Conservation (phyloP, 1,140 invertebrate species). For the Lithobius niger region DNA sequence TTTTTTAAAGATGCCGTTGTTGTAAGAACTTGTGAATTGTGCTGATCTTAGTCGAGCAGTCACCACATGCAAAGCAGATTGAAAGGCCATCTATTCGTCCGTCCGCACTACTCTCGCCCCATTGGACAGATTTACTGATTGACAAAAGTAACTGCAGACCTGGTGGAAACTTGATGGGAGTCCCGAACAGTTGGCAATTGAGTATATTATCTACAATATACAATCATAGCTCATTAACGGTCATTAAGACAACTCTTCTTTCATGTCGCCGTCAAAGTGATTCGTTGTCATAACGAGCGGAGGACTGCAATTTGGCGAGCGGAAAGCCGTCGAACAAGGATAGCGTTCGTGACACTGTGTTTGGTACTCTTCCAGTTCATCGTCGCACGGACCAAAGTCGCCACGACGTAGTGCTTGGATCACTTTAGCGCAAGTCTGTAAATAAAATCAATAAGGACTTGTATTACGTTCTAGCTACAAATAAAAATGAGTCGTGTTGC, state of each 20-base stretch:
- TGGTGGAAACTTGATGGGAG: too few species aligned
- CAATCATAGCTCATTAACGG: not conserved
- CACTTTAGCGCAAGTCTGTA: conserved; percentile 59
- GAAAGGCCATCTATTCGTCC: too few species aligned
- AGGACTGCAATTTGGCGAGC: conserved; percentile 12
- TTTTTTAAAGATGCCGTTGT: too few species aligned
- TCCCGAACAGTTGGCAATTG: too few species aligned
- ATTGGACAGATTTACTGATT: too few species aligned
- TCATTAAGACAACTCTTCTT: conserved; percentile 16
- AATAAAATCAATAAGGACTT: conserved; percentile 19
- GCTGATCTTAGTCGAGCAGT: too few species aligned
- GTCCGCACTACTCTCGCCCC: too few species aligned
- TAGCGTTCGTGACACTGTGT: conserved; percentile 55
- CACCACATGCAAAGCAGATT: too few species aligned
- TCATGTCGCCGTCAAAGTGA: conserved; percentile 16
- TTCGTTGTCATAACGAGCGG: conserved; percentile 11
- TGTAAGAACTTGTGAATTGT: too few species aligned
- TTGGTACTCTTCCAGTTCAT: conserved; percentile 50
- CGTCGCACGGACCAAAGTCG: conserved; percentile 58
- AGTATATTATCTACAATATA: too few species aligned
- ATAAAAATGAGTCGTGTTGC: not conserved
- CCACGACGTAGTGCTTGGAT: conserved; percentile 57
- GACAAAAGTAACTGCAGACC: too few species aligned
- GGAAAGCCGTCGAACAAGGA: conserved; percentile 36
- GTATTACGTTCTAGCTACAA: not conserved